Conservation (phyloP, 2,888 invertebrate genomes). For the Tenthredo notha region DNA sequence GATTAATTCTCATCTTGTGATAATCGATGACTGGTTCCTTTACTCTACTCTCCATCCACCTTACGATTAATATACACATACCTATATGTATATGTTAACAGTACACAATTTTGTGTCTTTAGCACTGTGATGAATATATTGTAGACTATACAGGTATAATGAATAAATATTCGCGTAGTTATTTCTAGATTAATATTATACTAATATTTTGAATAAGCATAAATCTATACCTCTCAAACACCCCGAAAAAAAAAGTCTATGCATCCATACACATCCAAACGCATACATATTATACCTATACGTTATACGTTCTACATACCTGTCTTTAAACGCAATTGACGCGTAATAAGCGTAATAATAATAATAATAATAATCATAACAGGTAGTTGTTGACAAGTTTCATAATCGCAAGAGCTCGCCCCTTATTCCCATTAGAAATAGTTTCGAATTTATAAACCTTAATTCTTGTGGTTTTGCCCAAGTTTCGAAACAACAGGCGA, state of each 20-base stretch:
- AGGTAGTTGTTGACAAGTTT: neutral
- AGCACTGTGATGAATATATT: constrained; percentile 78
- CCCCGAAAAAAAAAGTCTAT: neutral
- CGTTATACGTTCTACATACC: neutral
- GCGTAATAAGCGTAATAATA: constrained; percentile 6
- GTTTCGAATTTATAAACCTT: neutral
- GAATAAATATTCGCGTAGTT: constrained; percentile 72
- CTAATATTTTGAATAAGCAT: constrained; percentile 49
- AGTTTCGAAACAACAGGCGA: neutral
- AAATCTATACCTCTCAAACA: constrained; percentile 12
- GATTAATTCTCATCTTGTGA: neutral
- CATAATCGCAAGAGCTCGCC: constrained; percentile 1
- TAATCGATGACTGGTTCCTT: constrained; percentile 25
- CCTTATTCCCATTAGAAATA: neutral
- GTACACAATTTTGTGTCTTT: constrained; percentile 78
- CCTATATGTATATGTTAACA: constrained; percentile 59
- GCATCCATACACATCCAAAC: no score
- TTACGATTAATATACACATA: constrained; percentile 49
- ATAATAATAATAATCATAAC: neutral
- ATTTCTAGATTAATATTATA: constrained; percentile 60
- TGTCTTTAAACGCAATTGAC: neutral
- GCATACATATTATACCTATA: neutral
- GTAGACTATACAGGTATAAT: constrained; percentile 66
- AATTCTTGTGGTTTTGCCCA: neutral
- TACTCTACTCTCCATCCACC: constrained; percentile 28